Base-by-base conservation (phyloP, 1,140 invertebrate species). In the Drosophila azteca region DNA sequence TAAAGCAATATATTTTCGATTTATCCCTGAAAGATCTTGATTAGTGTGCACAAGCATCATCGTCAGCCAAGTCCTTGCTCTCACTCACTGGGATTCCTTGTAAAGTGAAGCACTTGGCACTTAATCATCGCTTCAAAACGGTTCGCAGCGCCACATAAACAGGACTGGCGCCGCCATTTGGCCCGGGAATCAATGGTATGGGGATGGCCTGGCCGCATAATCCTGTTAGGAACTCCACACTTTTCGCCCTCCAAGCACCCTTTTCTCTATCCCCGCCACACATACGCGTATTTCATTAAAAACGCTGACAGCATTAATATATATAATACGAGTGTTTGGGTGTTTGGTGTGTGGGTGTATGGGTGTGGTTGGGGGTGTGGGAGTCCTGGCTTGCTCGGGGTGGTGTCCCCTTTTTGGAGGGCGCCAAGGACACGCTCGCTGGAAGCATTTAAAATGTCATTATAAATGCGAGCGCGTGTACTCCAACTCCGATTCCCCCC, bases 401-500 rank as follows among this genome's bases (percentile, higher is more conserved):
- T 31, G 8, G 29, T 31, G 8, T 31, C 49, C 31, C 31, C 44
- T 43, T 11, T 51, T 9, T 29, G 64, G 20, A 13, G 58, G 49
- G 51, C 65, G 58, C 60, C 83, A 87, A 87, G 84, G 79, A 85
- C 82, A 76, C 62, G 52, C 29, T 49, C 17, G 26, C 59, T 43
- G 31, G 29, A n/a, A 61, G 60, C 79, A 83, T 83, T 87, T 87
- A 83, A 88, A 87, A 83, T 83, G 83, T 66, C 79, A 88, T 87
- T 88, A 79, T 72, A 77, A 77, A 87, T 83, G 82, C 82, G 66
- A 51, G 70, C 66, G 51, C 65, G 65, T 65, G 49, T 39, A 22
- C n/a, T 22, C 46, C 44, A 11, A 5, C 35, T 39, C 35, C 7
- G n/a, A n/a, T n/a, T 4, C 35, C 35, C 35, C 17, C 17, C 17